Conservation (phyloP, 2,888 invertebrate genomes). For the Conus canariensis region DNA sequence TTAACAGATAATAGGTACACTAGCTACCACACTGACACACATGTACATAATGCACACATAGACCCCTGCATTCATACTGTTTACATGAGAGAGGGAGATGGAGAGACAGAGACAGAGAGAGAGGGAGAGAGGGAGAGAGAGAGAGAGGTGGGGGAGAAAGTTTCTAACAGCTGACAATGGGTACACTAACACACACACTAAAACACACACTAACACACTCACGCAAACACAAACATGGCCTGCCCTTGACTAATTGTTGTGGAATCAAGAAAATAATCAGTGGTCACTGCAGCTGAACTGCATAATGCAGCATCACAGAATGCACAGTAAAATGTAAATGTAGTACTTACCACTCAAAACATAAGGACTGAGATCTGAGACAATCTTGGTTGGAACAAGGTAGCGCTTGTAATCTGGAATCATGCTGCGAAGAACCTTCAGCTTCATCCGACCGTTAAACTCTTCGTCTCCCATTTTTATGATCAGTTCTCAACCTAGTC, state of each 20-base stretch:
- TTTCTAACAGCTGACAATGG: too few species aligned
- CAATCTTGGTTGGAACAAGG: conserved; percentile 38
- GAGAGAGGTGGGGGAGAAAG: not conserved
- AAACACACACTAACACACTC: not conserved
- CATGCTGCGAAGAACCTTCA: conserved; percentile 21
- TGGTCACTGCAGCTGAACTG: too few species aligned
- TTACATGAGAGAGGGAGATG: not conserved
- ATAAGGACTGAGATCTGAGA: conserved; percentile 8
- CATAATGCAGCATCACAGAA: too few species aligned
- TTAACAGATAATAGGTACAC: too few species aligned
- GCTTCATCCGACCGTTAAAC: conserved; percentile 3
- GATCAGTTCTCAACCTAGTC: not conserved
- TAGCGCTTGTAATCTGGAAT: conserved; percentile 22
- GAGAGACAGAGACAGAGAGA: conserved; percentile 14
- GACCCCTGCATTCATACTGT: too few species aligned
- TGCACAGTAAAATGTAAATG: not conserved
- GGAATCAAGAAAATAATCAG: too few species aligned
- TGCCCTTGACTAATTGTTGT: too few species aligned
- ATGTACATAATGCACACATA: too few species aligned
- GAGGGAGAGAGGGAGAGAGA: conserved; percentile 14
- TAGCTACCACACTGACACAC: too few species aligned
- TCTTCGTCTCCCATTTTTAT: not conserved
- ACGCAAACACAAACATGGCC: too few species aligned
- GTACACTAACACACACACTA: too few species aligned
- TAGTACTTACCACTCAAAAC: not conserved